phyloP scores from a whole-genome alignment of 2,888 invertebrate genomes.

The Lycocerus yunnanus region DNA sequence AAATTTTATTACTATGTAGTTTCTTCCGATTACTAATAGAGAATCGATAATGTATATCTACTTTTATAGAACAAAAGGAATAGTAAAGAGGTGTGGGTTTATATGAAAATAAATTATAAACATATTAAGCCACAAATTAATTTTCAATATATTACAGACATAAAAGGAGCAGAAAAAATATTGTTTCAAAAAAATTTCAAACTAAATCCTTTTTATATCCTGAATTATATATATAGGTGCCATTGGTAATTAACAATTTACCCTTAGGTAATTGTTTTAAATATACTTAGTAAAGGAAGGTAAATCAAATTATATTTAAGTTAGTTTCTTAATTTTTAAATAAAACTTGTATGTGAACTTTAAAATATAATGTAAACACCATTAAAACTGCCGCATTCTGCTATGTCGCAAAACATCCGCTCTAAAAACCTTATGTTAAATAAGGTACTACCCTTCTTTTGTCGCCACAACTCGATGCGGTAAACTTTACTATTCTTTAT shows the following conservation, averaged over 20 bases:
- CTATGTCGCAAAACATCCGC: slow-evolving; percentile 4
- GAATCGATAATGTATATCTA: background rate
- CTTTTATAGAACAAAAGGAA: background rate
- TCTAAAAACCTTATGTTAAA: slow-evolving; percentile 14
- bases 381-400: slow-evolving; percentile 23
- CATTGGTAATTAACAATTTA: background rate
- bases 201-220: background rate
- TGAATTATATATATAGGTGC: background rate
- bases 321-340: background rate
- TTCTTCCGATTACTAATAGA: background rate
- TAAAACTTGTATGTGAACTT: background rate
- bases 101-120: background rate
- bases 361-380: slow-evolving; percentile 25
- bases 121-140: background rate
- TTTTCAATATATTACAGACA: background rate
- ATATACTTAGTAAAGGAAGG: background rate
- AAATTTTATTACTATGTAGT: background rate
- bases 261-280: background rate
- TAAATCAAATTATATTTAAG: background rate
- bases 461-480: slow-evolving; percentile 9
- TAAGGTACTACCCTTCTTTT: slow-evolving; percentile 6
- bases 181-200: background rate
- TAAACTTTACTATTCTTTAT: slow-evolving; percentile 1
- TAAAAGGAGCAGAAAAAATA: background rate
- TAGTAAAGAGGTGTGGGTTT: background rate